Conservation (phyloP, 2,113 vertebrate genomes). For the Dissostichus mawsoni region DNA sequence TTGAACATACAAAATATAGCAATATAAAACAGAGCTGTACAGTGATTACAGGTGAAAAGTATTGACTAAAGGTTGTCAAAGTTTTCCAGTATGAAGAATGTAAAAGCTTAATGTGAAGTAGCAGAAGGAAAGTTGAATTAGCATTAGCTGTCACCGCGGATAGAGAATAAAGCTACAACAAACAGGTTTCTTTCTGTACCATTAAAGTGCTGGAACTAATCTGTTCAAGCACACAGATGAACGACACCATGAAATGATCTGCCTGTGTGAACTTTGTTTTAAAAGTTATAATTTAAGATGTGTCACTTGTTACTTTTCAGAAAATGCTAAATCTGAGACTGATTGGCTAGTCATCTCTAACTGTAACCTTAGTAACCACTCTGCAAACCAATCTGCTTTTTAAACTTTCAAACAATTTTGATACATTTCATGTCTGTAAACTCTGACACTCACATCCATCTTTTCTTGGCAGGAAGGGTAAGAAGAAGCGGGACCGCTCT, state of each 20-base stretch:
- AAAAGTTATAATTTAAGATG: too few relatives aligned
- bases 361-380: not conserved
- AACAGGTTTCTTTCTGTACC: not conserved
- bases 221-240: too few relatives aligned
- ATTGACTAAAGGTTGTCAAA: not conserved
- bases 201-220: not conserved
- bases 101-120: not conserved
- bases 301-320: too few relatives aligned
- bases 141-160: not conserved
- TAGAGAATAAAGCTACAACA: not conserved
- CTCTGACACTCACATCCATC: rapidly evolving
- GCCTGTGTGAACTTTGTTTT: too few relatives aligned
- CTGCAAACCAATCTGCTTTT: not conserved
- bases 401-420: not conserved
- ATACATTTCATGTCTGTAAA: not conserved
- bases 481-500: conserved; percentile 93
- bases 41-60: not conserved
- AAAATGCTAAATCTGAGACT: too few relatives aligned
- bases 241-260: too few relatives aligned
- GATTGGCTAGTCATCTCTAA: not conserved
- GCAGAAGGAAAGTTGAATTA: not conserved
- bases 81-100: not conserved
- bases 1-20: not conserved
- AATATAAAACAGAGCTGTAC: not conserved
- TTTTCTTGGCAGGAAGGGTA: conserved; percentile 88